Evolutionary conservation across 2,113 vertebrate genomes (phyloP).

Genomic region (Odocoileus hemionus): DNA sequence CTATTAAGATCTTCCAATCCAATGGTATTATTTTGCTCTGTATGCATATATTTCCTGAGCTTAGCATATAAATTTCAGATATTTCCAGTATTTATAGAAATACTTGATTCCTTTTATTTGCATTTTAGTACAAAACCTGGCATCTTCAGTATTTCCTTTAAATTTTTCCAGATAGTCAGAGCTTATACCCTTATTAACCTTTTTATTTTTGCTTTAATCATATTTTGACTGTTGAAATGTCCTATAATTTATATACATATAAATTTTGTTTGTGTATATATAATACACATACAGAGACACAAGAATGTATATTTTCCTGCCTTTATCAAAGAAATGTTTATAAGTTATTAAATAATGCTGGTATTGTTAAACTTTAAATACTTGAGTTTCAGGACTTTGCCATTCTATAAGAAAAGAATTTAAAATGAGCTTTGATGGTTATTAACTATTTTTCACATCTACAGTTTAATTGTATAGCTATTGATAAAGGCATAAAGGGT

Average conservation of each 20-base stretch:
- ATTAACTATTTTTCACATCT: neutral
- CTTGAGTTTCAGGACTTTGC: neutral
- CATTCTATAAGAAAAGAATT: neutral
- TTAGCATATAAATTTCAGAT: neutral
- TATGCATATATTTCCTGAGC: neutral
- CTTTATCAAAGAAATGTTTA: constrained; percentile 17
- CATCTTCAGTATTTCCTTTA: neutral
- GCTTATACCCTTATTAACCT: neutral
- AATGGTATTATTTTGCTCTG: neutral
- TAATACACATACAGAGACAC: neutral
- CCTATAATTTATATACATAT: neutral
- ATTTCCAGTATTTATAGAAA: constrained; percentile 11
- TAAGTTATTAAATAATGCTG: neutral
- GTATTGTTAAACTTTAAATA: neutral
- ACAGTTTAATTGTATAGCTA: neutral
- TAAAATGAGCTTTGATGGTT: neutral
- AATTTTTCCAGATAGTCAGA: neutral
- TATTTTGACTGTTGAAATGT: neutral
- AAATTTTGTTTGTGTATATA: neutral
- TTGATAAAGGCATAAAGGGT: neutral
- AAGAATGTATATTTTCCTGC: neutral
- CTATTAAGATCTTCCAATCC: neutral
- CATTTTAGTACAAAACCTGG: neutral
- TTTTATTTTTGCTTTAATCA: neutral
- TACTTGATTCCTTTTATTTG: neutral